These are phyloP conservation scores for Tamandua tetradactyla DNA, from an alignment of 2,797 vertebrate species.

Conservation along the genomic window DNA sequence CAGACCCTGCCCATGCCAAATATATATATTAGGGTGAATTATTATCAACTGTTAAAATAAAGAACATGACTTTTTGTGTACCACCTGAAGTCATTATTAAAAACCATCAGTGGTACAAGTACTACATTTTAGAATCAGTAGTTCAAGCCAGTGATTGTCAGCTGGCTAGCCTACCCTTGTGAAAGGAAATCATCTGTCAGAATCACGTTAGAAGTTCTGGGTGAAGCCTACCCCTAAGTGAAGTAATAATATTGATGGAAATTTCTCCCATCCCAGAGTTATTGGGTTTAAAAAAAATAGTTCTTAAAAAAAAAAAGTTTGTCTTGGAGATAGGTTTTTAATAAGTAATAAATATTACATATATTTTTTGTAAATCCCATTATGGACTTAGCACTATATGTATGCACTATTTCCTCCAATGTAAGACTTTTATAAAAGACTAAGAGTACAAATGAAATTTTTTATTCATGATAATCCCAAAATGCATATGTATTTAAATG, in stretches of 20 bases:
- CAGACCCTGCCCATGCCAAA: too few species aligned
- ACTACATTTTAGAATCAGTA: not conserved
- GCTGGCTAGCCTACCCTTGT: not conserved
- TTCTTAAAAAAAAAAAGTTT: not conserved
- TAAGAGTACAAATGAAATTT: not conserved
- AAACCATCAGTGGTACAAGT: not conserved
- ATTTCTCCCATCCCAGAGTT: not conserved
- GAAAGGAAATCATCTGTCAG: not conserved
- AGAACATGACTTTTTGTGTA: not conserved
- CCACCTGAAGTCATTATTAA: not conserved
- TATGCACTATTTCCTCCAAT: not conserved
- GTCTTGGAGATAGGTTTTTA: not conserved
- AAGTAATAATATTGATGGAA: not conserved
- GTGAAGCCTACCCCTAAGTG: not conserved
- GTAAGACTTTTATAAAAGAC: not conserved
- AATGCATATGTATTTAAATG: not conserved
- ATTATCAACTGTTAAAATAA: not conserved
- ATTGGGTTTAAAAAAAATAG: not conserved
- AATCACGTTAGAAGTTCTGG: not conserved
- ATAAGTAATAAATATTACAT: not conserved
- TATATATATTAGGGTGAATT: not conserved
- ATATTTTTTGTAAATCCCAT: not conserved
- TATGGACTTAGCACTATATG: not conserved
- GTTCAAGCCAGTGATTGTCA: not conserved
- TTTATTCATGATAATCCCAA: not conserved